Percentiles rank a stretch among this genome's conserved stretches.
phyloP scores from a whole-genome alignment of 2,888 invertebrate genomes.

The Noctua janthe region DNA sequence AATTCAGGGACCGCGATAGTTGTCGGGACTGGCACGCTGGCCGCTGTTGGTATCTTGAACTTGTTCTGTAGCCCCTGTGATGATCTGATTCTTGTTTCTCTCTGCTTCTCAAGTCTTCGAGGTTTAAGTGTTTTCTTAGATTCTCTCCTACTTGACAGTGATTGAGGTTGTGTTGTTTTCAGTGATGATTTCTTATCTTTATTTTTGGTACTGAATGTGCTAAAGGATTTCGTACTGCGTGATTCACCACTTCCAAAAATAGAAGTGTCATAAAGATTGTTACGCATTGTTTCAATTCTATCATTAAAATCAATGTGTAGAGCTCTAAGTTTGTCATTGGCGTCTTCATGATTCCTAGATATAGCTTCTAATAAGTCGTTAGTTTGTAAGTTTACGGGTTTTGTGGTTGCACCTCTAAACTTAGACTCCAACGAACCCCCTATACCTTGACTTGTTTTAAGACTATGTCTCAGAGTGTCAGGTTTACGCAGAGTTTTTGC shows the following conservation, averaged over 20 bases:
- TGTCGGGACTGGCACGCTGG: slow-evolving; percentile 70
- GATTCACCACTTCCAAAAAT: slow-evolving; percentile 49
- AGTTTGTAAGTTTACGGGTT: slow-evolving; percentile 68
- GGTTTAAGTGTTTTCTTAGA: slow-evolving; percentile 33
- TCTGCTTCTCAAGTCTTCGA: slow-evolving; percentile 24
- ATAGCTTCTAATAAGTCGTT: slow-evolving; percentile 76
- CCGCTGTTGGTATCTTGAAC: slow-evolving; percentile 70
- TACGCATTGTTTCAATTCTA: slow-evolving; percentile 77
- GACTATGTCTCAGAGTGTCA: slow-evolving; percentile 60
- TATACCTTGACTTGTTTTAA: slow-evolving; percentile 19
- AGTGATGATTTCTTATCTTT: slow-evolving; percentile 34
- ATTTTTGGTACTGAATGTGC: slow-evolving; percentile 21
- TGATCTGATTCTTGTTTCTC: slow-evolving; percentile 15
- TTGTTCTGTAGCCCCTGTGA: slow-evolving; percentile 33
- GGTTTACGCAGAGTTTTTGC: slow-evolving; percentile 63
- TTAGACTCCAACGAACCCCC: slow-evolving; percentile 69
- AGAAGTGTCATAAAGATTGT: slow-evolving; percentile 73
- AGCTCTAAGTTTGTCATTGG: slow-evolving; percentile 80
- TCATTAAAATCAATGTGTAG: slow-evolving; percentile 82
- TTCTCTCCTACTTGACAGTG: slow-evolving; percentile 28
- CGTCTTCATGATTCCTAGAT: slow-evolving; percentile 74
- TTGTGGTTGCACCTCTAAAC: slow-evolving; percentile 65
- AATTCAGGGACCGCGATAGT: slow-evolving; percentile 69
- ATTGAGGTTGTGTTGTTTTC: slow-evolving; percentile 18
- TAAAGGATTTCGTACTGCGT: slow-evolving; percentile 27